Evolutionary conservation across 1,140 invertebrate genomes (phyloP).

Genomic region (Phthorimaea operculella): DNA sequence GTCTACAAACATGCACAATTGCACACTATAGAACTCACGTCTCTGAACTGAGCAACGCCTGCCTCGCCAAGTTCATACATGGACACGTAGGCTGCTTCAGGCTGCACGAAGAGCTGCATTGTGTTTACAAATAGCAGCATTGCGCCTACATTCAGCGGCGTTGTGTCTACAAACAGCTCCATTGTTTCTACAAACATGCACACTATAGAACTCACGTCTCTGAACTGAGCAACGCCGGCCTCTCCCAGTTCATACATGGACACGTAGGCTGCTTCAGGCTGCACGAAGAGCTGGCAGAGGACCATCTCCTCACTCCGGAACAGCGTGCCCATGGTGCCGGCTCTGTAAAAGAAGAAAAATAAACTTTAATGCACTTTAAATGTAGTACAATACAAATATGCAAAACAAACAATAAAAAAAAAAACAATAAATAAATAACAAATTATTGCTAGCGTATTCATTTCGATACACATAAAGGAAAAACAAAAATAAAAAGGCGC

Average conservation of each 20-base stretch:
- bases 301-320: conserved; percentile 94
- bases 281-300: conserved; percentile 89
- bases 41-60: conserved; percentile 89
- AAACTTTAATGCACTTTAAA: too few relatives aligned
- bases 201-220: conserved; percentile 77
- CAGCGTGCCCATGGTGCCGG: conserved; percentile 71
- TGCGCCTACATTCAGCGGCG: too few relatives aligned
- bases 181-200: too few relatives aligned
- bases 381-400: too few relatives aligned
- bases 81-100: conserved; percentile 92
- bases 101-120: conserved; percentile 85
- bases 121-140: too few relatives aligned
- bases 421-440: too few relatives aligned
- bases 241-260: conserved; percentile 94
- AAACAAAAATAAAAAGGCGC: too few relatives aligned
- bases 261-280: conserved; percentile 92
- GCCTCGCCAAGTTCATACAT: conserved; percentile 93
- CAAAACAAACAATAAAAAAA: too few relatives aligned
- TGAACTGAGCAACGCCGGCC: conserved; percentile 88
- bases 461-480: too few relatives aligned
- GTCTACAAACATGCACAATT: neutral
- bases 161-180: too few relatives aligned
- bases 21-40: conserved; percentile 72
- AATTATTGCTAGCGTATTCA: too few relatives aligned
- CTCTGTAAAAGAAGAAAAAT: too few relatives aligned